Conservation (phyloP, 2,797 vertebrate species). For the Malurus leucopterus region DNA sequence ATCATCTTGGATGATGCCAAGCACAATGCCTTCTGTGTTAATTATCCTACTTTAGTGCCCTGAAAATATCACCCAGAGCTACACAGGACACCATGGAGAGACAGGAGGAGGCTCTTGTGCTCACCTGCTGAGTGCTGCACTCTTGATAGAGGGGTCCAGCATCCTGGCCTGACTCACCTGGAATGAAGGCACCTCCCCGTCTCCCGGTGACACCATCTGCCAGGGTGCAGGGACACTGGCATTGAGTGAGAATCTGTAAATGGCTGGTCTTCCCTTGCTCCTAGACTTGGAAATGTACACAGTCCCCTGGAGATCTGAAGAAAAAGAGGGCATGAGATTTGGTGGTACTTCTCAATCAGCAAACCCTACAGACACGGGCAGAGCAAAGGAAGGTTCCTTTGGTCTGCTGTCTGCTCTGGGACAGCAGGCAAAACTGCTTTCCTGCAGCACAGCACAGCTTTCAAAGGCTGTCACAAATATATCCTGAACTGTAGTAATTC, state of each 20-base stretch:
- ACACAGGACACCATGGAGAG: not conserved
- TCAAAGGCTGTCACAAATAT: not conserved
- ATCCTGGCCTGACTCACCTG: slow-evolving; percentile 77
- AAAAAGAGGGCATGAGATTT: not conserved
- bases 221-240: slow-evolving; percentile 83
- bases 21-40: not conserved
- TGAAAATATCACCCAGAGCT: not conserved
- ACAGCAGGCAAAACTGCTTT: not conserved
- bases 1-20: not conserved
- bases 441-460: not conserved
- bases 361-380: not conserved
- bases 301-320: slow-evolving; percentile 81
- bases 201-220: slow-evolving; percentile 78
- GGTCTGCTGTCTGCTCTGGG: not conserved
- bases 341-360: not conserved
- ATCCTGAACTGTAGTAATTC: not conserved
- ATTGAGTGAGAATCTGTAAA: slow-evolving; percentile 91
- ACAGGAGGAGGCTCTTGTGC: slow-evolving; percentile 4
- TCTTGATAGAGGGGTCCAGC: slow-evolving; percentile 14
- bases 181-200: slow-evolving; percentile 88
- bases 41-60: not conserved
- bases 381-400: not conserved
- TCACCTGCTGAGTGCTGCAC: slow-evolving; percentile 34
- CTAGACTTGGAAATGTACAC: slow-evolving; percentile 89
- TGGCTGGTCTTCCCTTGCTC: slow-evolving; percentile 71